Percentiles rank a stretch among this genome's conserved stretches.
These are phyloP conservation scores for Propithecus perrieri DNA, from an alignment of 2,797 vertebrate species.

Conservation along the genomic window DNA sequence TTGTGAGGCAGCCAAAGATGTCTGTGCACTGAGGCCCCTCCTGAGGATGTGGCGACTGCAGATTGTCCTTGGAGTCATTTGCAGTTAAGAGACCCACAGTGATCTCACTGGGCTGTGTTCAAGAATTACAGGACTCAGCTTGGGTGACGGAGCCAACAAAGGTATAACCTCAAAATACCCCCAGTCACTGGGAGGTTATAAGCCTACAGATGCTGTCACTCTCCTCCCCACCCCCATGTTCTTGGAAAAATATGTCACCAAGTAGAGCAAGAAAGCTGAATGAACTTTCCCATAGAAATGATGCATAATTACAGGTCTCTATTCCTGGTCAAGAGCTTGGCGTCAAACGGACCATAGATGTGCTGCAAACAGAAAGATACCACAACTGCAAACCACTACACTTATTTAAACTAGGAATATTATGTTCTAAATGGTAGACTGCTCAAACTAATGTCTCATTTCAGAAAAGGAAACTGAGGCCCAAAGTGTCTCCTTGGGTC, in stretches of 20 bases:
- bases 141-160: background rate
- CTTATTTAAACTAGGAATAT: background rate
- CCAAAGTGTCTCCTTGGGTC: background rate
- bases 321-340: conserved; percentile 34
- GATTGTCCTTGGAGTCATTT: background rate
- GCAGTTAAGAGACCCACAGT: background rate
- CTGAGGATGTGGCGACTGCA: background rate
- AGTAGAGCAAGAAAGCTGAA: background rate
- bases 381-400: background rate
- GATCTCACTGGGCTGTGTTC: background rate
- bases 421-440: background rate
- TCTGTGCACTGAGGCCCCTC: background rate
- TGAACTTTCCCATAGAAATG: conserved; percentile 34
- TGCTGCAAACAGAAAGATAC: background rate
- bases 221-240: background rate
- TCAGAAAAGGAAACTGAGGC: background rate
- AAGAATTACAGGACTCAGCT: background rate
- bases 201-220: background rate
- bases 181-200: background rate
- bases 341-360: background rate
- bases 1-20: background rate
- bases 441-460: background rate
- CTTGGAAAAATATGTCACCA: background rate
- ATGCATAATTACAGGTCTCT: background rate
- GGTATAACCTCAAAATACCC: background rate